A percentile compares a stretch with the other conserved stretches of the same genome.
Evolutionary conservation across 2,888 invertebrate genomes (phyloP).

Genomic region (Latrodectus elegans): DNA sequence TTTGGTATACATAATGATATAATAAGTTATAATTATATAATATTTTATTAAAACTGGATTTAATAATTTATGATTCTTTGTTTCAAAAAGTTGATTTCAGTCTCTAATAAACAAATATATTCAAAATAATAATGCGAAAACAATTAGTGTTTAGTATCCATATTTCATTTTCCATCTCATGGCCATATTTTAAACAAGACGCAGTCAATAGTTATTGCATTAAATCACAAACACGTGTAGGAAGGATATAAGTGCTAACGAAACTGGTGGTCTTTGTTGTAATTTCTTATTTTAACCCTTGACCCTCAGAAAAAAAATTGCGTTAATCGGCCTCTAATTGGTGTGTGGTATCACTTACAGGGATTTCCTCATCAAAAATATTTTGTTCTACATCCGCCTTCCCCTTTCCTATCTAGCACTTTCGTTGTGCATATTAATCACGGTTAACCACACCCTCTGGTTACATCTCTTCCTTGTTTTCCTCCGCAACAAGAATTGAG

Average conservation of each 20-base stretch:
- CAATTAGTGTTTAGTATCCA: no score
- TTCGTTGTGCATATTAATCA: slow-evolving; percentile 30
- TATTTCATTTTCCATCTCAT: no score
- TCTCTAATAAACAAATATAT: no score
- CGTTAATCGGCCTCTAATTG: not conserved
- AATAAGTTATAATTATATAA: no score
- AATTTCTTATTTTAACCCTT: slow-evolving; percentile 3
- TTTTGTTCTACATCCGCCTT: not conserved
- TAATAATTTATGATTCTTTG: no score
- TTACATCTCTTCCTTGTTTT: not conserved
- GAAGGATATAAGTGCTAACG: not conserved
- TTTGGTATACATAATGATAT: no score
- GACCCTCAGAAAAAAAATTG: not conserved
- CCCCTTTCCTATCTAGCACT: slow-evolving; percentile 1
- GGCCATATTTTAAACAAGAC: no score
- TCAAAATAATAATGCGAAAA: no score
- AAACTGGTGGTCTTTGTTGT: slow-evolving; percentile 2
- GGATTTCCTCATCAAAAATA: not conserved
- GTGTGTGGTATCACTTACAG: slow-evolving; percentile 2
- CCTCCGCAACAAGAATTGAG: not conserved
- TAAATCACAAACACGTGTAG: no score
- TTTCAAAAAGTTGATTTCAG: no score
- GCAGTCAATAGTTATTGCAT: no score
- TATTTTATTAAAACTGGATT: no score
- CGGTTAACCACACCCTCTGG: not conserved